Base-by-base conservation (phyloP, 2,113 vertebrate genomes). In the Leucopsar rothschildi region DNA sequence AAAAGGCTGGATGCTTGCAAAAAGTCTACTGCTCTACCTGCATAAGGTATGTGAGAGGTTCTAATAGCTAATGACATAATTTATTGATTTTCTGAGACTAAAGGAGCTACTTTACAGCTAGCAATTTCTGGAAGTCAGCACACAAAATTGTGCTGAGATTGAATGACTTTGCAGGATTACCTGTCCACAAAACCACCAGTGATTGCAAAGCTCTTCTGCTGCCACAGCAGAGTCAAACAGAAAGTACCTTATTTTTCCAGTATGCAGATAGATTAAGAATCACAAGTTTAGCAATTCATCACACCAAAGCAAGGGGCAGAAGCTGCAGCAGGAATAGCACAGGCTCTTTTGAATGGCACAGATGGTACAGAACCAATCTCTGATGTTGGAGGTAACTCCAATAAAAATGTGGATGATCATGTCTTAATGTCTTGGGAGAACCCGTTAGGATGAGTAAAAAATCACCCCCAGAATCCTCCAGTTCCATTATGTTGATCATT, bases 131-230 rank as follows among this genome's bases (percentile, higher is more conserved):
- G 71, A 84, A 93, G 72, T 68, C 72, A 93, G 80, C 92, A 91
- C 80, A 88, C 52, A 75, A 90, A 90, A 84, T 35, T 89, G 49
- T 82, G 91, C 91, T 93, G 95, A 93, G 88, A 86, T 45, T 84
- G 91, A 95, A 92, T 86, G 92, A 94, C 86, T 93, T 84, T 88
- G 86, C 76, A 84, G 86, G 52, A 92, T 96, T 66, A 78, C 44
- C 44, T 79, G 40, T 68, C 77, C 64, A 82, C 49, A 87, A 95
- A 96, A 66, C 35, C 47, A 50, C 33, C 22, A 31, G 13, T 73
- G 55, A 86, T 37, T 63, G 39, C 56, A 78, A 70, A 82, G 40
- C 24, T 72, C 55, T 77, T 66, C 78, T 82, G 75, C 75, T 93
- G 75, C 52, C 68, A 49, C 9, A 86, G 52, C 35, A 86, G 42